Evolutionary conservation across 1,140 invertebrate species (phyloP).

Genomic region (Procambarus virginalis): DNA sequence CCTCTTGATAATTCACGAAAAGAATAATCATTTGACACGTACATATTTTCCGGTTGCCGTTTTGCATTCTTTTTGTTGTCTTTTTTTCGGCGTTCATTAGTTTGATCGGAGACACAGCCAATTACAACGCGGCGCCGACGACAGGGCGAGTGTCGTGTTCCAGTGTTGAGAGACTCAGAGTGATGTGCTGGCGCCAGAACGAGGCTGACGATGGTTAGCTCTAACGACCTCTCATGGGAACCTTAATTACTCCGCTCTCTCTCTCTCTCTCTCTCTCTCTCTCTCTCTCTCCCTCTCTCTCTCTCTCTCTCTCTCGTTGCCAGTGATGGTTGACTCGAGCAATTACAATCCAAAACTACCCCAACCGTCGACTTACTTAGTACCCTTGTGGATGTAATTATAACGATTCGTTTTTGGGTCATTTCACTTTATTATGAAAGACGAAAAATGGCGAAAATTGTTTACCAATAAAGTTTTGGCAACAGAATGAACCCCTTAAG

Average conservation of each 20-base stretch:
- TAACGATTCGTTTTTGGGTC: background rate
- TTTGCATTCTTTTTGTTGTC: background rate
- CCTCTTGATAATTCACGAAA: too few species aligned
- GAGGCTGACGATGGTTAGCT: conserved; percentile 8
- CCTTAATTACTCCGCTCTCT: conserved; percentile 15
- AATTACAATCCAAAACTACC: background rate
- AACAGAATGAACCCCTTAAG: background rate
- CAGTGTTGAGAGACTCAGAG: background rate
- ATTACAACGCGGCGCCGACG: background rate
- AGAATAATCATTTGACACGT: too few species aligned
- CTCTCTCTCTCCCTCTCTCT: background rate
- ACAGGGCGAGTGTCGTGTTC: background rate
- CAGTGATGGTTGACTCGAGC: background rate
- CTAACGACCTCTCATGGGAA: conserved; percentile 27
- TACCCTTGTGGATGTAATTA: background rate
- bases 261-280: background rate
- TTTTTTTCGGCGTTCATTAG: background rate
- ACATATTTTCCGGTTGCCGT: too few species aligned
- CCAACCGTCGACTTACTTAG: background rate
- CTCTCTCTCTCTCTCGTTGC: background rate
- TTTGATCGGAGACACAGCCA: background rate
- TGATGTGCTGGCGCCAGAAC: background rate
- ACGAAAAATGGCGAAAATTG: too few species aligned
- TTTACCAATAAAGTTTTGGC: background rate
- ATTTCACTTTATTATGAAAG: background rate